Evolutionary conservation across 1,140 invertebrate genomes (phyloP), one percentile per base, ranked within the genome.

Genomic region (Pectinophora gossypiella): DNA sequence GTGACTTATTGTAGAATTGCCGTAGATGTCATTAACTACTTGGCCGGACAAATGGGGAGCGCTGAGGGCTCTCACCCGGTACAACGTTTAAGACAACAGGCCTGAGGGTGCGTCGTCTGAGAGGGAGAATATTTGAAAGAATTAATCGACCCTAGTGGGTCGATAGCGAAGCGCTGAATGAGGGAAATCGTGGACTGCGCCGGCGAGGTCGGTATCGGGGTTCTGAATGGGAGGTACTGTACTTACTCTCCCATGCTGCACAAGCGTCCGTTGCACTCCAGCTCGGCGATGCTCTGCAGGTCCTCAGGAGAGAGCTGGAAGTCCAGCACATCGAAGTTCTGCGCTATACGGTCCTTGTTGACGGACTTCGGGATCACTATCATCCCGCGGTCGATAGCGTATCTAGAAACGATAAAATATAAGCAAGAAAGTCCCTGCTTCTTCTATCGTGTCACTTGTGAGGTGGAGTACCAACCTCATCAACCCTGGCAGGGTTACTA

Each of bases 321-420:
- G 70, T 94, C 92, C 72, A 94, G 93, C 51, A 94, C 89, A 46
- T 92, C 68, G 68, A 93, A 88, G 76, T 96, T 96, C 59, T 91
- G 85, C 44, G 80, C 72, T 47, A 95, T 93, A 42, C 94, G 88
- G 2, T 82, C 70, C 56, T 91, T 89, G 4, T 88, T 94, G 7
- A 93, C 91, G 0, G 93, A 90, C 64, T 90, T 91, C 3, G 90
- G 90, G 54, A 90, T 89, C 3, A 88, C 87, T 6, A 90, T 75
- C 48, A 74, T 49, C 2, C 76, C 78, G n/a, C 85, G 75, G 20
- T 90, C 89, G 16, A 88, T 81, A 23, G 84, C 80, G 51, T 88
- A 88, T 62, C 83, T 86, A n/a, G n/a, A n/a, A n/a, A n/a, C n/a
- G n/a, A n/a, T n/a, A n/a, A n/a, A n/a, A n/a, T n/a, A n/a, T n/a